Base-by-base conservation (phyloP, 2,797 vertebrate genomes). In the Fratercula arctica region DNA sequence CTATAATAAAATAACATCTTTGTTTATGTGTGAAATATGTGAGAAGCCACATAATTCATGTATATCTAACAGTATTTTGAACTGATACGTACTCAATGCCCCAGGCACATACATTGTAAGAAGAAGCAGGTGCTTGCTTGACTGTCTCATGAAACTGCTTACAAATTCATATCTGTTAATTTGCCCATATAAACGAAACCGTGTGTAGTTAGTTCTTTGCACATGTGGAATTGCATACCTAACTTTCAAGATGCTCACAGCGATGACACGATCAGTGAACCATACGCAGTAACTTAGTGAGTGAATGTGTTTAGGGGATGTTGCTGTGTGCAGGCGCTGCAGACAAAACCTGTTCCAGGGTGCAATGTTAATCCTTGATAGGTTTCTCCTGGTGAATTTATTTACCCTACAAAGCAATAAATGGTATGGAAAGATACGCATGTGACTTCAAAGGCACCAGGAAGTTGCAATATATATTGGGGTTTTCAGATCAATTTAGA, bases 211-310 rank as follows among this genome's bases (percentile, higher is more conserved):
- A 74, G 16, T 4, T 60, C 56, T 41, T 10, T 43, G 70, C 68
- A 11, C 35, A 0, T 0, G 20, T 46, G 83, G 78, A 18, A 2
- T 17, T 6, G 51, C 39, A 2, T 18, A 7, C 7, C 33, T 37
- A 2, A 0, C 33, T 20, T 3, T 20, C 5, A 25, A 4, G 80
- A 2, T 6, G 88, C 46, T 39, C 23, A 3, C 56, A 13, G 76
- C 0, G 0, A 3, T 17, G 60, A 5, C 17, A 0, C 0, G 3
- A 0, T 9, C 18, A 2, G 59, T 21, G 77, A 67, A 1, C 41
- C 73, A 0, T 0, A 1, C 0, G 0, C 57, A 14, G 33, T 6
- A 12, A 2, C n/a, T 19, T 4, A 1, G 23, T 6, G 5, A 43
- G 1, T 1, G 45, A 12, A 20, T 4, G 4, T 5, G 57, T n/a